These are phyloP conservation scores for Nephrotoma flavescens DNA, from an alignment of 2,888 invertebrate genomes.

Conservation along the genomic window DNA sequence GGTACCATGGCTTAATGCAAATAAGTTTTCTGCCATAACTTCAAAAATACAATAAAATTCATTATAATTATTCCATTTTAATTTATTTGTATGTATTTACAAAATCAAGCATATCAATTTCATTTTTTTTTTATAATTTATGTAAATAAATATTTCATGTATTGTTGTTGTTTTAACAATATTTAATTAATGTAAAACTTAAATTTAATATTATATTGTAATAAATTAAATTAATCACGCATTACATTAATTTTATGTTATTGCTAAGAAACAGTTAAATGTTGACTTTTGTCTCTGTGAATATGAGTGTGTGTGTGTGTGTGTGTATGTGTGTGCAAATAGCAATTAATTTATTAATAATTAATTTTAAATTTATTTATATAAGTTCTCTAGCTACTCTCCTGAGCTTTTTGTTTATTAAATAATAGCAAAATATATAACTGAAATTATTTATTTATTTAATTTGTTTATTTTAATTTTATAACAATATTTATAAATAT, in stretches of 20 bases:
- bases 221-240: neutral
- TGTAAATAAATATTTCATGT: neutral
- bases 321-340: neutral
- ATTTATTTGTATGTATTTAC: neutral
- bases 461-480: neutral
- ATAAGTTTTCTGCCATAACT: too few species aligned
- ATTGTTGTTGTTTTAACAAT: neutral
- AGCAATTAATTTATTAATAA: neutral
- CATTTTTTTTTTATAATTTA: neutral
- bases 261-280: too few species aligned
- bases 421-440: neutral
- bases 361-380: neutral
- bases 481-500: neutral
- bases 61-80: neutral
- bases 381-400: neutral
- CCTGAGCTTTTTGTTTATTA: neutral
- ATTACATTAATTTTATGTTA: neutral
- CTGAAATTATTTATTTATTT: neutral
- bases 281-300: too few species aligned
- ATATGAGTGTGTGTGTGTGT: neutral
- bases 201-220: neutral
- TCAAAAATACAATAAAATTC: neutral
- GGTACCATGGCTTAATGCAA: too few species aligned
- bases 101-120: neutral
- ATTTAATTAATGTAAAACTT: neutral